Conservation (phyloP, 2,797 vertebrate species). For the Rhynchonycteris naso region DNA sequence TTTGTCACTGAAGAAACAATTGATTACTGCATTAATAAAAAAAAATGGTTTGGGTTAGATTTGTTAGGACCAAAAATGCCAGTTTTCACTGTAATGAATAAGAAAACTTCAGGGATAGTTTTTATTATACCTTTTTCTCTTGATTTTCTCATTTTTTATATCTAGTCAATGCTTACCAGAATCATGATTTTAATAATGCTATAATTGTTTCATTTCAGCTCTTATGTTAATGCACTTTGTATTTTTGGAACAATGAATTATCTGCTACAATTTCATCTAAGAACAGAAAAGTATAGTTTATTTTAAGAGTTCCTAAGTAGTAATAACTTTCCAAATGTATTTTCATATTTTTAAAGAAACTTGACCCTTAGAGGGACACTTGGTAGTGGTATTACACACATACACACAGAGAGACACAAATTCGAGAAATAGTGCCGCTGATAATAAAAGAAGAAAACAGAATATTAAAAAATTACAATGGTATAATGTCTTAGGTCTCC, state of each 20-base stretch:
- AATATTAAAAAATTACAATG: neutral
- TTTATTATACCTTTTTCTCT: constrained; percentile 13
- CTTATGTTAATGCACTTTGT: neutral
- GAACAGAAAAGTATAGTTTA: neutral
- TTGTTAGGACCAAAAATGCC: neutral
- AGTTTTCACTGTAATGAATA: neutral
- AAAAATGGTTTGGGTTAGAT: neutral
- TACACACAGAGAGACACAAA: neutral
- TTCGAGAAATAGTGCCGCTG: neutral
- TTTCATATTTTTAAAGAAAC: neutral
- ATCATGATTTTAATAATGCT: constrained; percentile 33
- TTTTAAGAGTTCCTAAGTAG: neutral
- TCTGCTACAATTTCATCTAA: neutral
- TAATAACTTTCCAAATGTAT: neutral
- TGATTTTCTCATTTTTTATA: constrained; percentile 27
- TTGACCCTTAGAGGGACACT: neutral
- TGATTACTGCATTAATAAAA: neutral
- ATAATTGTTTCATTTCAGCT: neutral
- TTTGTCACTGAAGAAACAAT: neutral
- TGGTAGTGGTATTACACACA: neutral
- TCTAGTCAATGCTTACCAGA: neutral
- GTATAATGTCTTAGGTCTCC: neutral
- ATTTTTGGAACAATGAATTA: constrained; percentile 2
- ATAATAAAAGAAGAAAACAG: neutral
- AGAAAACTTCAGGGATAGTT: neutral